Conservation (phyloP, 2,797 vertebrate species). For the Podarcis lilfordi region DNA sequence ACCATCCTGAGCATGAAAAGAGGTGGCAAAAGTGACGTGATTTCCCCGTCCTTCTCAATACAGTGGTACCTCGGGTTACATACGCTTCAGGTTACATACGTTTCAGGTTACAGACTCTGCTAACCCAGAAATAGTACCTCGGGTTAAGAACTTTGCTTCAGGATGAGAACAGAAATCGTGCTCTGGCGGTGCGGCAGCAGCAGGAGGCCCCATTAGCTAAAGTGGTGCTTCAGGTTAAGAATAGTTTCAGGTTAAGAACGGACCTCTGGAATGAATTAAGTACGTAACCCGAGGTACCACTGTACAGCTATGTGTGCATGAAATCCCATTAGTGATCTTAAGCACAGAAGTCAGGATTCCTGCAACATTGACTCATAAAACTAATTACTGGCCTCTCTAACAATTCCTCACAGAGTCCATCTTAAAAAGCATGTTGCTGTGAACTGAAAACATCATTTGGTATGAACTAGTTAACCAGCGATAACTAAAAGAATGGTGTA, state of each 20-base stretch:
- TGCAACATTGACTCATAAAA: not conserved
- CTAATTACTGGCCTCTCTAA: not conserved
- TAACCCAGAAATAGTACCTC: too few relatives aligned
- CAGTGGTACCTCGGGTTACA: too few relatives aligned
- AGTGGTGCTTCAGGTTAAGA: too few relatives aligned
- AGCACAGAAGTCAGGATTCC: not conserved
- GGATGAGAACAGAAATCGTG: too few relatives aligned
- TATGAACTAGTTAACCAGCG: not conserved
- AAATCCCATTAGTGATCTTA: conserved; percentile 20
- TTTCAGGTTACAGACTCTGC: too few relatives aligned
- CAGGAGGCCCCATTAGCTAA: too few relatives aligned
- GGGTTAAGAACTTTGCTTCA: too few relatives aligned
- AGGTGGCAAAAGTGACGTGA: not conserved
- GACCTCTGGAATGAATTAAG: too few relatives aligned
- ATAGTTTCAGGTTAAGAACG: too few relatives aligned
- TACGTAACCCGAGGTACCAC: too few relatives aligned
- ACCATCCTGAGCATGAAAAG: not conserved
- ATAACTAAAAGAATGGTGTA: not conserved
- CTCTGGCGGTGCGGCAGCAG: rapidly evolving
- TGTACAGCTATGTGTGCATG: not conserved
- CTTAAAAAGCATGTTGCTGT: not conserved
- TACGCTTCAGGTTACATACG: too few relatives aligned
- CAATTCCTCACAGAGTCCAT: not conserved
- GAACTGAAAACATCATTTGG: not conserved
- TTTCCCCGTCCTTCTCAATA: not conserved